These are phyloP conservation scores for Glareola pratincola DNA, from an alignment of 2,113 vertebrate species.

Conservation along the genomic window DNA sequence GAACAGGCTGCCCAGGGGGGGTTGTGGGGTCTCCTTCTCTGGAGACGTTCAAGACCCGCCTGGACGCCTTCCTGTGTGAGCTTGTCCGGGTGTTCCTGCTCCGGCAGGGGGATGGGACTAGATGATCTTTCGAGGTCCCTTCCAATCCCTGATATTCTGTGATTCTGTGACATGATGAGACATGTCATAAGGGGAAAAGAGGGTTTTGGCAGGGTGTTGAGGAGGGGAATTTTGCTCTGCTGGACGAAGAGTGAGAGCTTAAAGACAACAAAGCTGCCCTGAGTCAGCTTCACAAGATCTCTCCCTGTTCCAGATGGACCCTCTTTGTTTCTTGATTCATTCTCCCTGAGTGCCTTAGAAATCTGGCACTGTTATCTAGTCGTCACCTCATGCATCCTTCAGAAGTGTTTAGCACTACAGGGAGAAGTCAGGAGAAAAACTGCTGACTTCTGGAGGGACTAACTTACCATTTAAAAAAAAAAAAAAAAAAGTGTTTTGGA, in stretches of 20 bases:
- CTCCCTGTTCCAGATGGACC: background rate
- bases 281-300: background rate
- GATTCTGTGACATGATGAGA: background rate
- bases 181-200: background rate
- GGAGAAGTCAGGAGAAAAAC: background rate
- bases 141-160: too few species aligned
- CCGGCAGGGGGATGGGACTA: too few species aligned
- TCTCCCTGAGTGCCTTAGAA: background rate
- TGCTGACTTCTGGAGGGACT: background rate
- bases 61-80: too few species aligned
- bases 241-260: background rate
- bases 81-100: too few species aligned
- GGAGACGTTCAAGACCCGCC: too few species aligned
- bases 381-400: background rate
- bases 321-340: slow-evolving; percentile 9
- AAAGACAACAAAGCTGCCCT: background rate
- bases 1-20: too few species aligned
- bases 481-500: background rate
- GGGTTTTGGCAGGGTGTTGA: rapidly evolving
- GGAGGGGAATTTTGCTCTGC: background rate
- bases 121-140: too few species aligned
- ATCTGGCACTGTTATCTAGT: background rate
- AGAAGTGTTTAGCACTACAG: background rate
- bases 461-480: background rate
- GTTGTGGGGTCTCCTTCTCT: too few species aligned